These are phyloP conservation scores for Limnephilus lunatus DNA, from an alignment of 2,888 invertebrate genomes.

Conservation along the genomic window DNA sequence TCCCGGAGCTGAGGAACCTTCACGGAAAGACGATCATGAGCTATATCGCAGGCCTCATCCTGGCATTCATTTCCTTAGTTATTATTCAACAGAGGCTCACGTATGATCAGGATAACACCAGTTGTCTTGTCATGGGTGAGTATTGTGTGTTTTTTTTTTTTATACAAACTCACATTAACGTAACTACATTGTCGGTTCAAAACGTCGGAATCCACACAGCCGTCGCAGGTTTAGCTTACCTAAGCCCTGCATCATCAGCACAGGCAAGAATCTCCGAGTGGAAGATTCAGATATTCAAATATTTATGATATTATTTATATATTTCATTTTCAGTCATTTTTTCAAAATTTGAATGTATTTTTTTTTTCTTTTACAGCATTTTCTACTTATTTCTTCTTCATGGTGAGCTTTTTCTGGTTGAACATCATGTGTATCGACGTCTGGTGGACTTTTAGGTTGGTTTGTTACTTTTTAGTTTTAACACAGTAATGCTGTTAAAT, in stretches of 20 bases:
- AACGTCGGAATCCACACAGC: no score
- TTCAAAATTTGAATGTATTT: constrained; percentile 58
- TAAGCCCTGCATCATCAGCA: no score
- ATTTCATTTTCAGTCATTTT: no score
- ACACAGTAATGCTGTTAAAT: no score
- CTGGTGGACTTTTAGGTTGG: constrained; percentile 89
- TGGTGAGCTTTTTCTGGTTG: constrained; percentile 90
- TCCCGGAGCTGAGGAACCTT: constrained; percentile 84
- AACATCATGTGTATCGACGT: constrained; percentile 92
- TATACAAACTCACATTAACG: background rate
- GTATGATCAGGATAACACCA: background rate
- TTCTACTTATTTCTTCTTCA: constrained; percentile 85
- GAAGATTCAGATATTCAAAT: no score
- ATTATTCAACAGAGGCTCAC: background rate
- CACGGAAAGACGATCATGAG: constrained; percentile 88
- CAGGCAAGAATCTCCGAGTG: no score
- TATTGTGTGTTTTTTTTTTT: background rate
- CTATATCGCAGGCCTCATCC: constrained; percentile 82
- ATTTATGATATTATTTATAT: no score
- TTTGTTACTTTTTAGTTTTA: background rate
- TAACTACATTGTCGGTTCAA: background rate
- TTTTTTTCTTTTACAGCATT: constrained; percentile 79
- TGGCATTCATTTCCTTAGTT: constrained; percentile 77
- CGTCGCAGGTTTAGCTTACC: no score
- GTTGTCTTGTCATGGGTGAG: background rate